Evolutionary conservation across 2,888 invertebrate species (phyloP), one percentile per base, ranked within the genome.

Genomic region (Meliscaeva auricollis): DNA sequence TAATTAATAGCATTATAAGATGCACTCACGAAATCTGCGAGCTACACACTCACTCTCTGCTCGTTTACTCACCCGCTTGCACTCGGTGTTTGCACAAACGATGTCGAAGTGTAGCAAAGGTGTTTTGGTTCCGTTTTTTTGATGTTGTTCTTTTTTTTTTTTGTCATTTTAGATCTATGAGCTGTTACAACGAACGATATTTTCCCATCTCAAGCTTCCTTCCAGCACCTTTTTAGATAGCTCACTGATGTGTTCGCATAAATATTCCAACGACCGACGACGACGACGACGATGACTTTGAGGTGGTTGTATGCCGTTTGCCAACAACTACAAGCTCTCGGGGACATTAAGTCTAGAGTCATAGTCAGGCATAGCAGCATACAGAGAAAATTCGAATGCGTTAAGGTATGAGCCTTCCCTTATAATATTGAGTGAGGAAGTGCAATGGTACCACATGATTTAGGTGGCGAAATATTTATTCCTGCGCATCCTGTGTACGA

Each of bases 1-100:
- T 91, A 91, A 91, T 91, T 91, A 91, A 91, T 91, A 91, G 91
- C 90, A 91, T 91, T 91, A 91, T 91, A 91, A 91, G 91, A 91
- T 91, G 91, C 91, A 91, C 91, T 91, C 91, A 91, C 91, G 91
- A 91, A 91, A 91, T 91, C 90, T 76, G 89, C 89, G 88, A 88
- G 89, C 89, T 90, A 89, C 90, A 90, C 89, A 90, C 66, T 66
- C 64, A 17, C 35, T 5, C 8, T 7, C 17, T 52, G 17, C 17
- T 68, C 48, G 48, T 52, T 74, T 52, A 48, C 66, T 79, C 50
- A 70, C 72, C 72, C 54, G 72, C 35, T 60, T 73, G 41, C n/a
- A 66, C 72, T 76, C 80, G 76, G 80, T 81, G 81, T 84, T 68
- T 80, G 80, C 84, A 69, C 80, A 81, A 85, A 81, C 81, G 81